Percentiles rank a stretch among this genome's conserved stretches.
phyloP scores from a whole-genome alignment of 1,140 invertebrate species.

The Micrasema minimum region DNA sequence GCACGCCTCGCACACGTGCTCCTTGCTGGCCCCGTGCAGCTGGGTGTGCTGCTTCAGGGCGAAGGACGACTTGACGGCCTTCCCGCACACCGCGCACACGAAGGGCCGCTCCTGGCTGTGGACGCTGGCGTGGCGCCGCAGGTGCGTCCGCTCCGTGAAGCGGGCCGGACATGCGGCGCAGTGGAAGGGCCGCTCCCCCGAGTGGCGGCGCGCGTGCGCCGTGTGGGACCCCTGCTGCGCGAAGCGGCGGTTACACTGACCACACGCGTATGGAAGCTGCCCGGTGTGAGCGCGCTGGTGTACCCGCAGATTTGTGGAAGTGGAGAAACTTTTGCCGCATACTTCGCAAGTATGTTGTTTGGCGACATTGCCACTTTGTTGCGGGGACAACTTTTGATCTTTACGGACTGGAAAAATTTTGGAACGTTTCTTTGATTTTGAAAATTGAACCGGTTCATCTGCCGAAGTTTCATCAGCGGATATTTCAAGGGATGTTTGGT shows the following conservation, averaged over 20 bases:
- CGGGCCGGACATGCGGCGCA: constrained; percentile 71
- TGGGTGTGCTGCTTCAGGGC: constrained; percentile 60
- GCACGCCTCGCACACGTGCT: constrained; percentile 19
- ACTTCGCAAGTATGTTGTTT: constrained; percentile 69
- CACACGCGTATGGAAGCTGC: constrained; percentile 65
- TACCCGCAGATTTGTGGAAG: constrained; percentile 63
- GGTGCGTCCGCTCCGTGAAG: constrained; percentile 64
- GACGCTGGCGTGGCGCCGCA: constrained; percentile 67
- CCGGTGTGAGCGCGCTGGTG: constrained; percentile 63
- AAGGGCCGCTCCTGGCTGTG: constrained; percentile 41
- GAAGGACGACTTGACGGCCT: constrained; percentile 58
- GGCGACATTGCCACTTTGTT: constrained; percentile 64
- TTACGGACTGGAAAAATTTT: no score
- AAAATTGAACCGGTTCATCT: no score
- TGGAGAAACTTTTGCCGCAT: constrained; percentile 68
- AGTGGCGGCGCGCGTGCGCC: constrained; percentile 59
- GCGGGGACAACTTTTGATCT: no score
- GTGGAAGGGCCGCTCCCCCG: constrained; percentile 59
- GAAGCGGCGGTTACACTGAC: constrained; percentile 69
- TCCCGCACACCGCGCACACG: constrained; percentile 57
- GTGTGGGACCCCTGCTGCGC: constrained; percentile 59
- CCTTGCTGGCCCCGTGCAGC: constrained; percentile 19
- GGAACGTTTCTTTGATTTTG: no score
- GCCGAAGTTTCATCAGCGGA: no score
- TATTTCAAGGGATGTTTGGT: no score